A percentile compares a stretch with the other conserved stretches of the same genome.
These are phyloP conservation scores for Acrobasis repandana DNA, from an alignment of 2,888 invertebrate species.

Conservation along the genomic window DNA sequence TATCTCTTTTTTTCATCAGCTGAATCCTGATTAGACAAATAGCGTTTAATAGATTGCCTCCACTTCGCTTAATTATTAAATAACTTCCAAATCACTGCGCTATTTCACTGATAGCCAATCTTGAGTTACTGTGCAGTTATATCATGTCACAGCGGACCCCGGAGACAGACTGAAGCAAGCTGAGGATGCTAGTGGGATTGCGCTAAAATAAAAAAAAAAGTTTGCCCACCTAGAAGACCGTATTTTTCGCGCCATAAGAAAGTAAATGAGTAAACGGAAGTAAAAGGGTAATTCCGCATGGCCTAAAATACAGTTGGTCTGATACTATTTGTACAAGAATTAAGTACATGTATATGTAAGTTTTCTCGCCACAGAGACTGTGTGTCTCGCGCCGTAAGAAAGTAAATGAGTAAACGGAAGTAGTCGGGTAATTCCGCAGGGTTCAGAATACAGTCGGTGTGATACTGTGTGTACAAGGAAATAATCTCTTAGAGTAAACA, in stretches of 20 bases:
- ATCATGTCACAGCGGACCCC: too few relatives aligned
- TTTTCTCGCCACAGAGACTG: conserved; percentile 29
- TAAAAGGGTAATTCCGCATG: conserved; percentile 59
- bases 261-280: conserved; percentile 57
- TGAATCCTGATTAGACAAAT: too few relatives aligned
- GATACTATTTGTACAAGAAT: conserved; percentile 66
- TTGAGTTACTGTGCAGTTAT: too few relatives aligned
- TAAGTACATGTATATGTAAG: conserved; percentile 6
- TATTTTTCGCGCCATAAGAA: conserved; percentile 47
- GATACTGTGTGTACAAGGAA: conserved; percentile 67
- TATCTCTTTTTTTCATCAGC: too few relatives aligned
- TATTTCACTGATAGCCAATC: too few relatives aligned
- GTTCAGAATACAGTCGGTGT: conserved; percentile 58
- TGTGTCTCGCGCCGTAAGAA: conserved; percentile 48
- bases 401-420: conserved; percentile 57
- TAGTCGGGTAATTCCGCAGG: conserved; percentile 59
- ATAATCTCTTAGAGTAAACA: conserved; percentile 74
- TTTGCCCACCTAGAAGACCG: conserved; percentile 29
- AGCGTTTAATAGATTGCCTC: too few relatives aligned
- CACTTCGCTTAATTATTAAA: too few relatives aligned
- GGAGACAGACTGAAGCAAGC: too few relatives aligned
- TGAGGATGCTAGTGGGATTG: too few relatives aligned
- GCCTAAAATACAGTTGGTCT: conserved; percentile 58
- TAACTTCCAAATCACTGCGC: too few relatives aligned
- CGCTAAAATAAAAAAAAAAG: conserved; percentile 15